A percentile compares a stretch with the other conserved stretches of the same genome.
Conservation (phyloP, 2,888 invertebrate genomes). For the Aricia artaxerxes region DNA sequence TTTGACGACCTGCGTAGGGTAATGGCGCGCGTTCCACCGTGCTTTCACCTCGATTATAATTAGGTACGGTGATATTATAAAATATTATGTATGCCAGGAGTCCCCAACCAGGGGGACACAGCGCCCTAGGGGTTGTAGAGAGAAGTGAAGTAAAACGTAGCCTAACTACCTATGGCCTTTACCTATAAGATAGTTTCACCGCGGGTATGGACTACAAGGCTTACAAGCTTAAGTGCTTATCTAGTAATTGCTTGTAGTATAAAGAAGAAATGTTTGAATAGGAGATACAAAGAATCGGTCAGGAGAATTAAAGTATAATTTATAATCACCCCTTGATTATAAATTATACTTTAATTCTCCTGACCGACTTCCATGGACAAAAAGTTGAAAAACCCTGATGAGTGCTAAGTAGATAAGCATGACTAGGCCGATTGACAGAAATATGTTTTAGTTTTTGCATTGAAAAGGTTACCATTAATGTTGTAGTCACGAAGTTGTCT, state of each 20-base stretch:
- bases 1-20: constrained; percentile 31
- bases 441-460: constrained; percentile 17
- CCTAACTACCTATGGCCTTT: too few relatives aligned
- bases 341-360: not conserved
- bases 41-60: constrained; percentile 40
- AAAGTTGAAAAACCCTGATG: not conserved
- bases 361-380: too few relatives aligned
- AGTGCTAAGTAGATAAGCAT: not conserved
- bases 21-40: constrained; percentile 38
- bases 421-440: not conserved
- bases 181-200: too few relatives aligned
- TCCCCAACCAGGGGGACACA: too few relatives aligned
- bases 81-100: not conserved
- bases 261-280: too few relatives aligned
- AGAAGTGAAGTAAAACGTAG: too few relatives aligned
- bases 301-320: not conserved
- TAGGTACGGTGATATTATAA: not conserved
- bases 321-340: too few relatives aligned
- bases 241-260: too few relatives aligned
- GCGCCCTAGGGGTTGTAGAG: too few relatives aligned
- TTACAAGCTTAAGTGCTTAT: too few relatives aligned
- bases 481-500: not conserved
- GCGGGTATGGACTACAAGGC: too few relatives aligned
- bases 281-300: too few relatives aligned
- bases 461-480: constrained; percentile 7